Percentiles rank a stretch among this genome's conserved stretches.
phyloP scores from a whole-genome alignment of 2,797 vertebrate species.

The Sebastes wilsoni region DNA sequence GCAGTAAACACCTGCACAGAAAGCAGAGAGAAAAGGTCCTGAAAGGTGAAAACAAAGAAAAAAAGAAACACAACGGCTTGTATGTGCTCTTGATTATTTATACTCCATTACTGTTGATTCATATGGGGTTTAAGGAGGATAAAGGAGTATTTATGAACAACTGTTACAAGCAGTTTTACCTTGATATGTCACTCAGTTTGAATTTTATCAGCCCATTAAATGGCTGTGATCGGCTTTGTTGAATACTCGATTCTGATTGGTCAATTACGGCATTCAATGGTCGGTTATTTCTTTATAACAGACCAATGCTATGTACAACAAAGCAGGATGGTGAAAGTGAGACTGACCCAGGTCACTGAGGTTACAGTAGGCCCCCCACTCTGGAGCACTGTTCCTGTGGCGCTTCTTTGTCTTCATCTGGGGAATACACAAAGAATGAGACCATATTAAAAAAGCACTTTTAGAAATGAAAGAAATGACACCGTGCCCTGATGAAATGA shows the following conservation, averaged over 20 bases:
- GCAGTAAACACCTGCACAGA: slow-evolving; percentile 86
- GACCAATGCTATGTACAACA: too few relatives aligned
- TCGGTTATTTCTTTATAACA: too few relatives aligned
- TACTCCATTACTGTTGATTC: background rate
- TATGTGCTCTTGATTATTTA: background rate
- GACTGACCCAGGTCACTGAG: slow-evolving; percentile 90
- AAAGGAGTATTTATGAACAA: too few relatives aligned
- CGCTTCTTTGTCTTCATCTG: slow-evolving; percentile 68
- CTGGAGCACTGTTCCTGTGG: slow-evolving; percentile 85
- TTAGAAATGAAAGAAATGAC: background rate
- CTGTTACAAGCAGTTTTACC: too few relatives aligned
- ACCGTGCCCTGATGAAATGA: background rate
- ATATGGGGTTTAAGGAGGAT: too few relatives aligned
- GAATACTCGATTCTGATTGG: too few relatives aligned
- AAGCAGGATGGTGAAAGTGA: background rate
- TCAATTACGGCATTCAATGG: too few relatives aligned
- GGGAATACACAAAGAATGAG: background rate
- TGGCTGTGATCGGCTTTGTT: too few relatives aligned
- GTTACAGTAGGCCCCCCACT: slow-evolving; percentile 90
- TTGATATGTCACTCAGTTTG: too few relatives aligned
- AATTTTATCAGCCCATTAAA: too few relatives aligned
- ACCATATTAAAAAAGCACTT: background rate
- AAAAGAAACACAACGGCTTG: too few relatives aligned
- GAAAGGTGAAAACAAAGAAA: background rate
- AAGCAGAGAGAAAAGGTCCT: background rate